Evolutionary conservation across 2,888 invertebrate species (phyloP), one percentile per base, ranked within the genome.

Genomic region (Quadroppia sp.): DNA sequence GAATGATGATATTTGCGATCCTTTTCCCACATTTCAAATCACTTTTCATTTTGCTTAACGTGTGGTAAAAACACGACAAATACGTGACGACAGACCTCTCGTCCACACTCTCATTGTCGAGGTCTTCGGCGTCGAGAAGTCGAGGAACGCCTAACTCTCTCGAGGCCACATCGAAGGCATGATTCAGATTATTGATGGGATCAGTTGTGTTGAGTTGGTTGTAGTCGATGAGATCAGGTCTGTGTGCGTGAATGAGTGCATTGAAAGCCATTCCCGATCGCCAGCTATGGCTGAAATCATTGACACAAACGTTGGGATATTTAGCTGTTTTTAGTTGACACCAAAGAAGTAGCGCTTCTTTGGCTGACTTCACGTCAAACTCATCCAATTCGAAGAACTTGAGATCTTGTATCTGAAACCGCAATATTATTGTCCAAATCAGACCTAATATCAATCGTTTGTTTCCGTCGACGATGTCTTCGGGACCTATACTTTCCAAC

Each of bases 21-120:
- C 45, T 4, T 67, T 73, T 28, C 36, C 56, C 25, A 23, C 3
- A 56, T 13, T 28, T 56, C 56, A 23, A 23, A 4, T 56, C 56
- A 23, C 15, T 56, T 86, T 97, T 98, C 94, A 98, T 96, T 79
- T 96, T 88, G 61, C 98, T 97, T 85, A 99, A 99, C 74, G 97
- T 96, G 85, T 99, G 98, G 84, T 99, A 99, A 85, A 97, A 98
- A 20, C 95, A 94, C 1, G 98, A 97, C 48, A 99, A 96, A 82
- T 99, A 99, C 28, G 98, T 99, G 86, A 99, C 92, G 82, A 99
- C 94, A 42, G 96, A 96, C 84, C 97, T 98, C 85, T 99, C 99
- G 82, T 98, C 98, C 0, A 97, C 97, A 64, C 93, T 87, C 72
- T 86, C 89, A 0, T 91, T 94, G 84, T 98, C 97, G 78, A 99